Evolutionary conservation across 1,140 invertebrate genomes (phyloP).

Genomic region (Arctopsyche grandis): DNA sequence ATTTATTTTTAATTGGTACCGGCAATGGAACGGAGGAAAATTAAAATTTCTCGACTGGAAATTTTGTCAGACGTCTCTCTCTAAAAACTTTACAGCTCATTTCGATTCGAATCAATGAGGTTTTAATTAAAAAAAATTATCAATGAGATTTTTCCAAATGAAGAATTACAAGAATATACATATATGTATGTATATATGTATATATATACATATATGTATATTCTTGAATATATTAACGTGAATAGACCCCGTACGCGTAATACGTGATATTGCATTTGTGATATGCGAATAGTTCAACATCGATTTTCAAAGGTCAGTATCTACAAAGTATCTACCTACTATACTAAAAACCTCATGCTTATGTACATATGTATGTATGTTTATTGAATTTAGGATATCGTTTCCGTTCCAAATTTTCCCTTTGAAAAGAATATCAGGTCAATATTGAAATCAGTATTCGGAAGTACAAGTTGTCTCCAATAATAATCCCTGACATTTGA

Average conservation of each 20-base stretch:
- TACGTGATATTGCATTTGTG: no score
- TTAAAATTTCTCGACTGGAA: slow-evolving; percentile 27
- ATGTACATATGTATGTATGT: no score
- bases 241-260: no score
- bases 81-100: slow-evolving; percentile 3
- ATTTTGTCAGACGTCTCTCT: not conserved
- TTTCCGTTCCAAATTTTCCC: no score
- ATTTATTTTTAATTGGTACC: slow-evolving; percentile 11
- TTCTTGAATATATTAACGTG: no score
- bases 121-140: slow-evolving; percentile 24
- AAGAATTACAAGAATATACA: not conserved
- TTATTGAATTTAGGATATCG: no score
- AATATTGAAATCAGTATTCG: not conserved
- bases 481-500: slow-evolving; percentile 11
- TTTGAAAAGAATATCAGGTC: no score
- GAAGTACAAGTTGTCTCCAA: not conserved
- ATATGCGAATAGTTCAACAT: no score
- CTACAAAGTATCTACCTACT: no score
- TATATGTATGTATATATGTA: not conserved
- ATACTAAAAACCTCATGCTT: no score
- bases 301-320: no score
- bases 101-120: not conserved
- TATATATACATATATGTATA: not conserved
- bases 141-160: not conserved
- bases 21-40: not conserved